These are phyloP conservation scores for Micromesistius poutassou DNA, from an alignment of 2,797 vertebrate genomes.

Conservation along the genomic window DNA sequence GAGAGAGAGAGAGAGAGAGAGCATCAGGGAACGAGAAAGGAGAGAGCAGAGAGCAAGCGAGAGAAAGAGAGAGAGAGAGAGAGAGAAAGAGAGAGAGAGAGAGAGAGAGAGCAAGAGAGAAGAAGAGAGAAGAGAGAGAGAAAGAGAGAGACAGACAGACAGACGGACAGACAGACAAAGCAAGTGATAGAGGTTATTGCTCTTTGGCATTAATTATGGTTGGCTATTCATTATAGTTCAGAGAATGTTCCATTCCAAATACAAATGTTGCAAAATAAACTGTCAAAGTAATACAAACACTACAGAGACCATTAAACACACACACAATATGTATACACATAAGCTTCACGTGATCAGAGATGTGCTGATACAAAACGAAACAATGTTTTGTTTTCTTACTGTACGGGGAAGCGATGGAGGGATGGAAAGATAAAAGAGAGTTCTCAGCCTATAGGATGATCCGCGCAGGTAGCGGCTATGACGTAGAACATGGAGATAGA, in stretches of 20 bases:
- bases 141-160: constrained; percentile 34
- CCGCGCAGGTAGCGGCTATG: constrained; percentile 65
- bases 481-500: constrained; percentile 68
- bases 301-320: background rate
- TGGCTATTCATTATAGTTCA: background rate
- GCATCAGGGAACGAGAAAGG: constrained; percentile 39
- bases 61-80: constrained; percentile 35
- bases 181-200: constrained; percentile 22
- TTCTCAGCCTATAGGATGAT: constrained; percentile 62
- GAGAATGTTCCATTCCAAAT: background rate
- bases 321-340: background rate
- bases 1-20: constrained; percentile 44
- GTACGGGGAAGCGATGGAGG: constrained; percentile 70
- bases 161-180: constrained; percentile 45
- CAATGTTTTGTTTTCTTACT: constrained; percentile 44
- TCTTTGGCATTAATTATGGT: background rate
- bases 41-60: constrained; percentile 39
- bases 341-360: constrained; percentile 17
- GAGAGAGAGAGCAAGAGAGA: constrained; percentile 38
- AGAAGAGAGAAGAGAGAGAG: constrained; percentile 32
- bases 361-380: constrained; percentile 47
- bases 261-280: background rate
- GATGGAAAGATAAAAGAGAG: constrained; percentile 71
- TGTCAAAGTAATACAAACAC: background rate
- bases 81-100: constrained; percentile 42